Evolutionary conservation across 2,113 vertebrate genomes (phyloP).

Genomic region (Gallinago undulata): DNA sequence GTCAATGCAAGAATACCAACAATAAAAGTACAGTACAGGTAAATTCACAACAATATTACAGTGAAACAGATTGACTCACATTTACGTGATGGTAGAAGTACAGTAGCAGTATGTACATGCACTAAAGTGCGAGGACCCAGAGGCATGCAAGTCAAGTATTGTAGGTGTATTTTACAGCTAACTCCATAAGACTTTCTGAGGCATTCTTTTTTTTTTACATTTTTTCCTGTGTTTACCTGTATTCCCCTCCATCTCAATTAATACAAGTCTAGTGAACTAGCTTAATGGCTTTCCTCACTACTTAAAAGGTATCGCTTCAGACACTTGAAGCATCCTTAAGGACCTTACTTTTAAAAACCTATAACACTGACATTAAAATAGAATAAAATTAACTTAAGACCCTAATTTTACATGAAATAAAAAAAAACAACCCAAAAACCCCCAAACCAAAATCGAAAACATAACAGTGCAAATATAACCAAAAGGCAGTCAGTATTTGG

Average conservation of each 20-base stretch:
- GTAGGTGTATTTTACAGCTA: slow-evolving; percentile 78
- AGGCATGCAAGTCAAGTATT: slow-evolving; percentile 85
- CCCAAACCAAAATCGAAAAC: slow-evolving; percentile 41
- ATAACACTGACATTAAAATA: slow-evolving; percentile 67
- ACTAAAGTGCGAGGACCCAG: slow-evolving; percentile 90
- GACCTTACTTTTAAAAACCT: slow-evolving; percentile 54
- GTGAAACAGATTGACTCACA: slow-evolving; percentile 71
- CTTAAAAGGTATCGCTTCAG: slow-evolving; percentile 75
- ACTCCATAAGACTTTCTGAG: slow-evolving; percentile 75
- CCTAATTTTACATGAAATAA: slow-evolving; percentile 58
- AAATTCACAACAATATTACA: slow-evolving; percentile 74
- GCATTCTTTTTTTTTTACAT: slow-evolving; percentile 26
- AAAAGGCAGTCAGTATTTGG: slow-evolving; percentile 75
- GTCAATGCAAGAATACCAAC: slow-evolving; percentile 82
- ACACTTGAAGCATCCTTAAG: slow-evolving; percentile 76
- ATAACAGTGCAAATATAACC: slow-evolving; percentile 76
- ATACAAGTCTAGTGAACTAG: slow-evolving; percentile 68
- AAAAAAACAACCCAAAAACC: slow-evolving; percentile 41
- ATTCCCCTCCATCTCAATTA: slow-evolving; percentile 57
- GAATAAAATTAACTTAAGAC: slow-evolving; percentile 73
- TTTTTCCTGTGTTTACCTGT: slow-evolving; percentile 50
- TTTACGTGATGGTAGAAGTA: slow-evolving; percentile 71
- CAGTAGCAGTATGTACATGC: slow-evolving; percentile 88
- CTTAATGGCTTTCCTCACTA: slow-evolving; percentile 71
- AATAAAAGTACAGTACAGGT: slow-evolving; percentile 80